Evolutionary conservation across 2,888 invertebrate genomes (phyloP), one percentile per base, ranked within the genome.

Genomic region (Spisula solida): DNA sequence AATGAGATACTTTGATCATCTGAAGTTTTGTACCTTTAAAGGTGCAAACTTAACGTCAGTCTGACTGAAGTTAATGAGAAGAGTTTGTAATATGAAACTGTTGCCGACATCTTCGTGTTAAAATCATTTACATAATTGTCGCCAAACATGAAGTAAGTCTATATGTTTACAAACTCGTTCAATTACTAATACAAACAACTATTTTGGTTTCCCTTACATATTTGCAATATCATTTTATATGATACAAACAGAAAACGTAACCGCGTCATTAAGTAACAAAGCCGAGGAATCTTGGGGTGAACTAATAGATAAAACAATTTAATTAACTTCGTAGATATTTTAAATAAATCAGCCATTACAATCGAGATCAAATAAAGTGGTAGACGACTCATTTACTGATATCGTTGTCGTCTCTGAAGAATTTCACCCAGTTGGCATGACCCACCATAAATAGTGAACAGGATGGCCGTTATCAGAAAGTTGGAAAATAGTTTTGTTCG

Each of bases 361-460:
- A 25, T n/a, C 60, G 25, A 25, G 60, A 25, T 66, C 25, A 66
- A 25, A 66, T 66, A 60, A 20, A 25, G n/a, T 66, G 1, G 25
- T 66, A n/a, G n/a, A 66, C 60, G 60, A 66, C 60, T 66, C 60
- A 66, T 51, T 25, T 8, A 25, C 25, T 25, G 60, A 66, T 66
- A 66, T 66, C 60, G 60, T 25, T 66, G 60, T 66, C 60, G 60
- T 66, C 60, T 25, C 12, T 66, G 25, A 66, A 66, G 60, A 66
- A 66, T 66, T 66, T 66, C 60, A 66, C n/a, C 25, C 20, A 25
- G 60, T 66, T 66, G 25, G 60, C 25, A 12, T 51, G 51, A 51
- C 51, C 51, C 16, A 51, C 16, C 51, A 51, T 51, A 66, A 66
- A 66, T 25, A 25, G 10, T n/a, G 10, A 66, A 66, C 60, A 66